Evolutionary conservation across 2,888 invertebrate species (phyloP).

Genomic region (Tromatobia lineatoria): DNA sequence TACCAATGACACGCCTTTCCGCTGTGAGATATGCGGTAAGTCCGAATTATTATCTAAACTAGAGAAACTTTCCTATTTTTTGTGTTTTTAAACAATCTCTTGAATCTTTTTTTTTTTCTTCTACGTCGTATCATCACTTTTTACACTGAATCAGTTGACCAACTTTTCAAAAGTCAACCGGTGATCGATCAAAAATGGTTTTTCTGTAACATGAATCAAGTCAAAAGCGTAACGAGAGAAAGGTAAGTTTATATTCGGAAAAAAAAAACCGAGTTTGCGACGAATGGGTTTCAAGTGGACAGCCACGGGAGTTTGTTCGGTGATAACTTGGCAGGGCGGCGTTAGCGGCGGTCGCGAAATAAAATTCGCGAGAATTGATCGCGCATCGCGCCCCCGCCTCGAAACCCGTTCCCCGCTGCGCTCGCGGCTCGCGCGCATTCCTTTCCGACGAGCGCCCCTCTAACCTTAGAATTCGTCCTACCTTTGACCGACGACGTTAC

Average conservation of each 20-base stretch:
- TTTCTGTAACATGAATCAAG: neutral
- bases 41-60: slow-evolving; percentile 71
- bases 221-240: neutral
- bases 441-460: slow-evolving; percentile 72
- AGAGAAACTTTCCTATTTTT: neutral
- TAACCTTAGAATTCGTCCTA: slow-evolving; percentile 74
- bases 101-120: neutral
- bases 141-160: no score
- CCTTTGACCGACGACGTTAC: slow-evolving; percentile 66
- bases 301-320: neutral
- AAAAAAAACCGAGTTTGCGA: no score
- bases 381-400: slow-evolving; percentile 73
- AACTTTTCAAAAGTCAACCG: neutral
- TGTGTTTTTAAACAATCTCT: no score
- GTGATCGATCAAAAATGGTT: neutral
- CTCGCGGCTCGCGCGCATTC: slow-evolving; percentile 76
- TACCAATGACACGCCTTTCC: slow-evolving; percentile 95
- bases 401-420: slow-evolving; percentile 49
- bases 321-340: neutral
- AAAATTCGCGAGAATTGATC: slow-evolving; percentile 80
- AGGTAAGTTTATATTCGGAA: neutral
- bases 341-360: slow-evolving; percentile 68
- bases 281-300: slow-evolving; percentile 52
- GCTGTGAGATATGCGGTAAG: slow-evolving; percentile 94
- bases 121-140: no score